Conservation (phyloP, 2,113 vertebrate genomes). For the Myrmecophaga tridactyla region DNA sequence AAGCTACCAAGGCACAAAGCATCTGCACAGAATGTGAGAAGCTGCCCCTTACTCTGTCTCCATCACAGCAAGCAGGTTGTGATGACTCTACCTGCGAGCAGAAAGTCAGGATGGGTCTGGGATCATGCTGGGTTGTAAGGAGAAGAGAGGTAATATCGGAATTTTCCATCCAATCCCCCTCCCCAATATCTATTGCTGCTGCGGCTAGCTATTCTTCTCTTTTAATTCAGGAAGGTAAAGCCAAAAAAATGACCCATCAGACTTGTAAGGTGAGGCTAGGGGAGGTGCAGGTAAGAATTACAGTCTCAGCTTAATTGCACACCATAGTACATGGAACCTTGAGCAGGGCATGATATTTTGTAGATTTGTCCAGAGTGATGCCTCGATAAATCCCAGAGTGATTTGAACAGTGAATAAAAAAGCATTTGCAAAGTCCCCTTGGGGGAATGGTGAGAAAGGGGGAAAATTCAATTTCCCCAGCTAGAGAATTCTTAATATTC, state of each 20-base stretch:
- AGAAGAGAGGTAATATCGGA: not conserved
- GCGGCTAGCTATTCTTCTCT: conserved; percentile 47
- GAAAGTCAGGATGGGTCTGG: not conserved
- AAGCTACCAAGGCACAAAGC: not conserved
- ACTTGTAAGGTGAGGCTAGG: fast-evolving
- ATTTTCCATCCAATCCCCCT: not conserved
- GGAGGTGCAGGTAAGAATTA: fast-evolving
- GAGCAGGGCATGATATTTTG: no score
- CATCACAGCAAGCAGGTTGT: conserved; percentile 33
- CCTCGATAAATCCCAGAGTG: no score
- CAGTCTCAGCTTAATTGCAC: no score
- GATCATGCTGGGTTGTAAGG: not conserved
- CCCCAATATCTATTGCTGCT: conserved; percentile 23
- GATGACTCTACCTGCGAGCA: conserved; percentile 64
- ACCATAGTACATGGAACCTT: no score
- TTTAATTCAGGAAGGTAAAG: not conserved
- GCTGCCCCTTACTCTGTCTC: not conserved
- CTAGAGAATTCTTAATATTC: no score
- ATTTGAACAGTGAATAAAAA: no score
- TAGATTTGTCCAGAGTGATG: no score
- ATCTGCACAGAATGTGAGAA: not conserved
- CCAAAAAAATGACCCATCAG: not conserved
- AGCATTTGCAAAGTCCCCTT: no score
- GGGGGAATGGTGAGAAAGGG: no score
- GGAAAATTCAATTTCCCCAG: no score